Conservation (phyloP, 92 coral and sea anemone species). For the Pocillopora grandis region DNA sequence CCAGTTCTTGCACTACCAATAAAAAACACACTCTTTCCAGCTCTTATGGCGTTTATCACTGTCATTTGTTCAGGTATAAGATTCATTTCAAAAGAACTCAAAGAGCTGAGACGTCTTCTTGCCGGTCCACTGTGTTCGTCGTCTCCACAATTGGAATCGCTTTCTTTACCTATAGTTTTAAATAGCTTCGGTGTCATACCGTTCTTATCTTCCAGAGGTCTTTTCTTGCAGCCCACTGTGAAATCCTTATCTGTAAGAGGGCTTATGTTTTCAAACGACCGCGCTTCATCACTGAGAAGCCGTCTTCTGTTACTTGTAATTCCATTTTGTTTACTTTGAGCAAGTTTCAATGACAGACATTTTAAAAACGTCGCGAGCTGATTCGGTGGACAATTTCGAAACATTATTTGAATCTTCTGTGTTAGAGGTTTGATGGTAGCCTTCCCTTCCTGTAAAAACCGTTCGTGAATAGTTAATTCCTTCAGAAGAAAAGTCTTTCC, state of each 20-base stretch:
- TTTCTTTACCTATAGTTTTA: conserved; percentile 28
- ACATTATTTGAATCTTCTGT: conserved; percentile 85
- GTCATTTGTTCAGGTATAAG: no score
- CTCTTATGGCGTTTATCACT: conserved; percentile 71
- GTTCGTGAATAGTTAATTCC: conserved; percentile 86
- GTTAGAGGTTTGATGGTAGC: conserved; percentile 84
- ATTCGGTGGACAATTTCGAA: conserved; percentile 94
- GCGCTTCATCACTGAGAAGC: conserved; percentile 83
- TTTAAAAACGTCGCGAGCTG: conserved; percentile 50
- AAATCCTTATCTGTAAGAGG: conserved; percentile 88
- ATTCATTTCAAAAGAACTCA: no score
- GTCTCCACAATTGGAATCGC: no score
- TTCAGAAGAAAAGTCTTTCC: conserved; percentile 82
- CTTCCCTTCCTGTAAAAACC: conserved; percentile 91
- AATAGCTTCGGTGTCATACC: conserved; percentile 80
- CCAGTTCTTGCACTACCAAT: conserved; percentile 99
- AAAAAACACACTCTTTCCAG: conserved; percentile 83
- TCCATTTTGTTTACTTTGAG: conserved; percentile 74
- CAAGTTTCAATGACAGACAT: conserved; percentile 82
- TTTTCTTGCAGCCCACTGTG: conserved; percentile 48
- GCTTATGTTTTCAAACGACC: conserved; percentile 85
- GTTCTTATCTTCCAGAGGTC: conserved; percentile 71
- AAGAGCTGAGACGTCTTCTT: no score
- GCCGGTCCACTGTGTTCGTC: no score
- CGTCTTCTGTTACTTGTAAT: conserved; percentile 79